Evolutionary conservation across 2,888 invertebrate species (phyloP), one percentile per base, ranked within the genome.

Genomic region (Cantharis lateralis): DNA sequence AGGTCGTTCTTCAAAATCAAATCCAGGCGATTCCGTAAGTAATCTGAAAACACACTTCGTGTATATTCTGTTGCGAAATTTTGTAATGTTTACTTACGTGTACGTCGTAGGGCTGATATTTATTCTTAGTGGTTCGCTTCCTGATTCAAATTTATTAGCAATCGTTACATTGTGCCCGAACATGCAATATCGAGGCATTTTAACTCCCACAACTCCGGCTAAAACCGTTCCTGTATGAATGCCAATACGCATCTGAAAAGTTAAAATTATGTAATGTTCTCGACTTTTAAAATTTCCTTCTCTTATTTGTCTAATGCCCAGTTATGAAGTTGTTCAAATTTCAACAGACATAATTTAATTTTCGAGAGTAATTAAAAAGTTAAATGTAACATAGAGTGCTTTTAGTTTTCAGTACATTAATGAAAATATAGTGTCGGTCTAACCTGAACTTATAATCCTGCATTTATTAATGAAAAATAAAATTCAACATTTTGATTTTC

Each of bases 141-240:
- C 93, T 0, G 97, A 97, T 88, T 98, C 98, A 85, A 98, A 98
- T 90, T 97, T 98, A 89, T 98, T 98, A 70, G 98, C 98, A 75
- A 98, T 91, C 1, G 97, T 97, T 15, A 97, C 97, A 86, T 98
- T 97, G 88, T 98, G 97, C 0, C 98, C 98, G 84, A 98, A 98
- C 78, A 98, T 92, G 87, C 98, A 98, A 85, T 98, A 98, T 82
- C 98, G 92, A 20, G 96, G 93, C 96, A 96, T 96, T 83, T 96
- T 97, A 72, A 96, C 95, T 0, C 98, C 98, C 4, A 98, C 98
- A 0, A 98, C 96, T 0, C 98, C 98, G 1, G 98, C 97, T 64
- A 98, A 88, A 0, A 98, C 98, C 0, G 96, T 95, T 0, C 98
- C 98, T 0, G 97, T 96, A 85, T 98, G 98, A 9, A 98, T 91